Conservation (phyloP, 1,140 invertebrate genomes). For the Gryllus bimaculatus region DNA sequence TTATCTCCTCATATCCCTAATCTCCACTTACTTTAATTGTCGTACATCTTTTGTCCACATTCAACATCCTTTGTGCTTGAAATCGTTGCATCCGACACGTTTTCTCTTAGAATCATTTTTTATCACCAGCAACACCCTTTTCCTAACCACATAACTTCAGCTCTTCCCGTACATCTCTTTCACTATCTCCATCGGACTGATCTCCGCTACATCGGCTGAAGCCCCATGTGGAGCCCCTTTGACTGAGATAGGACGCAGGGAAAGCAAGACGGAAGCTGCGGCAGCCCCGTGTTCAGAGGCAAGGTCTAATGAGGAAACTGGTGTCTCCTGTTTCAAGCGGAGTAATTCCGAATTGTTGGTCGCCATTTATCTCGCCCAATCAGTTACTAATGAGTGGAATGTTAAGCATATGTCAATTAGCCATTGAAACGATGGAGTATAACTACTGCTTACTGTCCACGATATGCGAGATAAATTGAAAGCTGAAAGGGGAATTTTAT, state of each 20-base stretch:
- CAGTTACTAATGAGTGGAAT: constrained; percentile 4
- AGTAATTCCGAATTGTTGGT: neutral
- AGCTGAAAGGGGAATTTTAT: constrained; percentile 2
- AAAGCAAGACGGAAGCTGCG: neutral
- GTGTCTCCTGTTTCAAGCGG: neutral
- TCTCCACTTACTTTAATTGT: no score
- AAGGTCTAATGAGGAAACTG: neutral
- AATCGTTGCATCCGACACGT: no score
- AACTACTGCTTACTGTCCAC: neutral
- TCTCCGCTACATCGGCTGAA: neutral
- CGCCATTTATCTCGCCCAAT: neutral
- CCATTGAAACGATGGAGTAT: neutral
- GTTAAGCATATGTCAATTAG: constrained; percentile 5
- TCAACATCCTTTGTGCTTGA: no score
- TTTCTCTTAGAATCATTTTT: no score
- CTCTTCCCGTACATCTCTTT: no score
- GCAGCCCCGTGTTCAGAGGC: neutral
- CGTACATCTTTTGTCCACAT: no score
- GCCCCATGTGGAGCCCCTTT: no score
- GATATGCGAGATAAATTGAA: constrained; percentile 5
- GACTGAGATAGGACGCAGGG: neutral
- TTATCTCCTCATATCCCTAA: no score
- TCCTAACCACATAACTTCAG: no score
- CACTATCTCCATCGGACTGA: no score
- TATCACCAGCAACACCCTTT: no score